Base-by-base conservation (phyloP, 2,888 invertebrate genomes). In the Euzetes globulus region DNA sequence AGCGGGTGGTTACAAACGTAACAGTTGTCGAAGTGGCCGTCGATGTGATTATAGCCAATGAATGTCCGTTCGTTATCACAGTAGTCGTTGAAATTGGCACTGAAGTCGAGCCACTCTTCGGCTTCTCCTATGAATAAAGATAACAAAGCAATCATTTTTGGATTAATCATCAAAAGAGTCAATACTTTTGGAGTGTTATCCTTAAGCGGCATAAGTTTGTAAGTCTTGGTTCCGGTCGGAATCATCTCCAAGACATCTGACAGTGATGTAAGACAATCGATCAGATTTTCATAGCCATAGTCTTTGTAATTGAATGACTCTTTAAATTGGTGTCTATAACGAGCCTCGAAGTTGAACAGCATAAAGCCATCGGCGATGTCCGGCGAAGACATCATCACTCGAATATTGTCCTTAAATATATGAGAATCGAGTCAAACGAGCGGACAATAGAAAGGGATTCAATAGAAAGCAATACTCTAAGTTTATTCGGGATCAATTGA, bases 321-420 rank as follows among this genome's bases (percentile, higher is more conserved):
- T 65, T 65, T 65, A n/a, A 65, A 65, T 19, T 37, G 65, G 11
- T 65, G 15, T 1, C 37, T 3, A 65, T 65, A 65, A 37, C 37
- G 33, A 17, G 65, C 65, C 17, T 33, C 65, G 17, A 65, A 65
- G n/a, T 65, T 65, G 37, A 65, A 65, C 2, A 65, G 37, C 65
- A 65, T 65, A 15, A 65, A n/a, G 3, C 65, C 65, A 19, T 65
- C 65, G 1, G 1, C 37, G 17, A 65, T n/a, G 9, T 65, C 65
- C 2, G n/a, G 33, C 19, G 33, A n/a, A 9, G 65, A 15, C 65
- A 65, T 65, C 65, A 65, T 37, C 37, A 17, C 1, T 37, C 37
- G 11, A 4, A 65, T 33, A n/a, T 65, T 65, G 15, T 33, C 37
- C 65, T 65, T 65, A 33, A n/a, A 65, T n/a, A 17, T 7, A 37